A percentile compares a stretch with the other conserved stretches of the same genome.
Evolutionary conservation across 2,797 vertebrate genomes (phyloP).

Genomic region (Myotis daubentonii): DNA sequence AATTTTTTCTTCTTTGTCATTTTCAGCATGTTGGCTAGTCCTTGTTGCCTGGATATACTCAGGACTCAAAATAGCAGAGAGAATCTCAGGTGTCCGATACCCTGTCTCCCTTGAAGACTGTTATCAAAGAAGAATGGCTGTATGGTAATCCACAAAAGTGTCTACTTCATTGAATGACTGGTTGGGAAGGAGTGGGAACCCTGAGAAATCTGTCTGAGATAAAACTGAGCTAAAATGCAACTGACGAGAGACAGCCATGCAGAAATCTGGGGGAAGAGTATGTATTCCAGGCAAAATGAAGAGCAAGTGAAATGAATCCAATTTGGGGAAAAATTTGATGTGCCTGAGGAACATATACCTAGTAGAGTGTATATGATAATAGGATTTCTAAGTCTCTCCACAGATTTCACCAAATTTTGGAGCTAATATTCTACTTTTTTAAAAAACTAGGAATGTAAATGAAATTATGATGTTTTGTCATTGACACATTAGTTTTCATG

Average conservation of each 20-base stretch:
- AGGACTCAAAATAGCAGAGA: background rate
- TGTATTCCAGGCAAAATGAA: background rate
- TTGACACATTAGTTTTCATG: background rate
- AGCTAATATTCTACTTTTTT: background rate
- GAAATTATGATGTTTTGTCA: slow-evolving; percentile 35
- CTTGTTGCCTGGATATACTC: background rate
- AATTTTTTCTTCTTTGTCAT: background rate
- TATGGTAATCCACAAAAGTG: background rate
- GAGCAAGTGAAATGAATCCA: background rate
- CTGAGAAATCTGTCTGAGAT: background rate
- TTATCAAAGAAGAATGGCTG: background rate
- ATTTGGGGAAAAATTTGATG: background rate
- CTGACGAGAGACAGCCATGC: background rate
- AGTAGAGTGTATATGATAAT: background rate
- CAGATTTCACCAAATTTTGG: background rate
- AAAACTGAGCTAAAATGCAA: slow-evolving; percentile 1
- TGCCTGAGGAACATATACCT: background rate
- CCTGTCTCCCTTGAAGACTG: background rate
- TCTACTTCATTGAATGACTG: background rate
- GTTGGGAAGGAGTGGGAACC: background rate
- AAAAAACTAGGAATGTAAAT: background rate
- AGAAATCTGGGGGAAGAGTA: background rate
- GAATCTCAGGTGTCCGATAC: background rate
- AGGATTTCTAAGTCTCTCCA: slow-evolving; percentile 9
- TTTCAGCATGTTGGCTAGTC: background rate